Conservation (phyloP, 1,140 invertebrate genomes). For the Batillaria attramentaria region DNA sequence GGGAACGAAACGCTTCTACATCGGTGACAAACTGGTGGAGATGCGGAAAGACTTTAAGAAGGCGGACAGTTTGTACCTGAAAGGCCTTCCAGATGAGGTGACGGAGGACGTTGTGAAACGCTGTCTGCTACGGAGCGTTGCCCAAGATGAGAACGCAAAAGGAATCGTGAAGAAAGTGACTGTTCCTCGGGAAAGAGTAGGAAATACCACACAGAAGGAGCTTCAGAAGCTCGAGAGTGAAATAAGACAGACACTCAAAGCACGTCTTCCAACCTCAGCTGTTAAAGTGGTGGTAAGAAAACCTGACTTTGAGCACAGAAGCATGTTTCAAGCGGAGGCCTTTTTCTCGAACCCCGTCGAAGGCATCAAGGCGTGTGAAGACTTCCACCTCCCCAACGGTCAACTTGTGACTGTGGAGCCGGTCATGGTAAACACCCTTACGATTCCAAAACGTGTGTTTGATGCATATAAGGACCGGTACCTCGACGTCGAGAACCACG, state of each 20-base stretch:
- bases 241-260: too few relatives aligned
- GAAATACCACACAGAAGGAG: not conserved
- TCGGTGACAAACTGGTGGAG: not conserved
- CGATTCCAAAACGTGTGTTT: slow-evolving; percentile 41
- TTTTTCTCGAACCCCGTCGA: slow-evolving; percentile 46
- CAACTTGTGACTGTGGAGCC: slow-evolving; percentile 38
- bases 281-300: slow-evolving; percentile 37
- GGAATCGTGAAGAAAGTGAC: not conserved
- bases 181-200: slow-evolving; percentile 4
- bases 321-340: slow-evolving; percentile 38
- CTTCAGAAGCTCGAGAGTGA: not conserved
- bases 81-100: not conserved
- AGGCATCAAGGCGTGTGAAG: slow-evolving; percentile 40
- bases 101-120: slow-evolving; percentile 10
- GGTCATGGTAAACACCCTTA: slow-evolving; percentile 39
- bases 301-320: slow-evolving; percentile 11
- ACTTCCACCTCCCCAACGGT: slow-evolving; percentile 24
- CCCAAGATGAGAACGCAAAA: not conserved
- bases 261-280: not conserved
- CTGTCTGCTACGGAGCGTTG: not conserved
- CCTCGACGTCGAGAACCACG: slow-evolving; percentile 25
- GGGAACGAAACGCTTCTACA: not conserved
- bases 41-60: not conserved
- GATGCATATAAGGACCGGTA: slow-evolving; percentile 32
- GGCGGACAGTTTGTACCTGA: slow-evolving; percentile 4